These are phyloP conservation scores for Neuroscelio doddi DNA, from an alignment of 2,888 invertebrate species.

Conservation along the genomic window DNA sequence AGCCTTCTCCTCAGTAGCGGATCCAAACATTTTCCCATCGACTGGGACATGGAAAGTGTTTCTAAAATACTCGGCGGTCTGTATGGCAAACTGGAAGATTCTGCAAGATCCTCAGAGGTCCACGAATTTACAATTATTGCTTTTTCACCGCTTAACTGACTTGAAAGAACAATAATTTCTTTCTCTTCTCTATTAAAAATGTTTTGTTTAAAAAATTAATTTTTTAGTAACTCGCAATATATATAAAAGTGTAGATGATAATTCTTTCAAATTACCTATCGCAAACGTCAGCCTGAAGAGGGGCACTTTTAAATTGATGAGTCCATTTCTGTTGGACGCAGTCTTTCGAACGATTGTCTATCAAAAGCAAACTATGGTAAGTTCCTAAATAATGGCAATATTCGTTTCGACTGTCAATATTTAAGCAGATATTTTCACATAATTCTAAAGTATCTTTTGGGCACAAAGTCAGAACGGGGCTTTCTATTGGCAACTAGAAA, in stretches of 20 bases:
- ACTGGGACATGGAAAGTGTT: conserved; percentile 56
- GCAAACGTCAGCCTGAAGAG: conserved; percentile 71
- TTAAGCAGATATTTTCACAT: conserved; percentile 62
- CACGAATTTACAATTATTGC: conserved; percentile 64
- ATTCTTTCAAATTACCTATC: conserved; percentile 60
- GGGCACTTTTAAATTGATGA: conserved; percentile 74
- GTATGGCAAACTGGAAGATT: conserved; percentile 60
- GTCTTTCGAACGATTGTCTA: conserved; percentile 60
- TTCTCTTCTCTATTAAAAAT: conserved; percentile 52
- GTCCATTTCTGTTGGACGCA: conserved; percentile 74
- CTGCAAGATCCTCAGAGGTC: conserved; percentile 53
- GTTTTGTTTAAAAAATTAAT: not conserved
- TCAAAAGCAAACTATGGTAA: conserved; percentile 62
- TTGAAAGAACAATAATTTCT: conserved; percentile 62
- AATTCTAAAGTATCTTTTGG: conserved; percentile 59
- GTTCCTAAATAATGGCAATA: conserved; percentile 61
- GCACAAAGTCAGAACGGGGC: conserved; percentile 58
- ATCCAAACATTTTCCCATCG: conserved; percentile 63
- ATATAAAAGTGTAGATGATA: not conserved
- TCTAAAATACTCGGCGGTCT: conserved; percentile 59
- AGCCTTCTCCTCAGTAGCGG: conserved; percentile 60
- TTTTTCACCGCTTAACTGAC: conserved; percentile 60
- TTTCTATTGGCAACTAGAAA: conserved; percentile 50
- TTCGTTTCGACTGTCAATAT: conserved; percentile 57
- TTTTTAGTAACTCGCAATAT: too few relatives aligned